Conservation (phyloP, 1,140 invertebrate species). For the Gryon sp. region DNA sequence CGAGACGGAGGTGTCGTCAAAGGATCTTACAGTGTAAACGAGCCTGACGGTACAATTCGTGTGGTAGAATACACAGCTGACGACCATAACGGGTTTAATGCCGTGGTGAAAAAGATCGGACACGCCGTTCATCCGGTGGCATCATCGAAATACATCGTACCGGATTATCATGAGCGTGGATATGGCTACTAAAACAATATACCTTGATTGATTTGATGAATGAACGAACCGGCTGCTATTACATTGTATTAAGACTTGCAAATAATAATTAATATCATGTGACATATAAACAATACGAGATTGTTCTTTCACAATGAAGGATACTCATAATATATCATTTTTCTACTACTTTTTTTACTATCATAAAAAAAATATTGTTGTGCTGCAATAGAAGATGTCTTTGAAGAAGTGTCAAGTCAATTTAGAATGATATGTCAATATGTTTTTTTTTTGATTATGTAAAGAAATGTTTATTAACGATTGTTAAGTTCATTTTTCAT, state of each 20-base stretch:
- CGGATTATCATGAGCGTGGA: constrained; percentile 17
- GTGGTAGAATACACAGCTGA: constrained; percentile 55
- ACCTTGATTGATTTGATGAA: not conserved
- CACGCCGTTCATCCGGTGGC: constrained; percentile 41
- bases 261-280: not conserved
- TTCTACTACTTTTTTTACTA: not conserved
- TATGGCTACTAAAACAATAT: constrained; percentile 3
- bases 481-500: no score
- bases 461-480: no score
- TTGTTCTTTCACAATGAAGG: not conserved
- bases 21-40: constrained; percentile 55
- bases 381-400: no score
- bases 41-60: constrained; percentile 59
- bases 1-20: constrained; percentile 44
- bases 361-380: no score
- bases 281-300: not conserved
- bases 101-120: constrained; percentile 54
- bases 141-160: constrained; percentile 33
- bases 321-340: not conserved
- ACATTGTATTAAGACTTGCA: constrained; percentile 2
- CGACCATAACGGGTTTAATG: constrained; percentile 56
- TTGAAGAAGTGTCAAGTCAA: no score
- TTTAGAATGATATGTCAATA: no score
- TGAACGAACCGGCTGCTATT: not conserved
- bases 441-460: no score